Base-by-base conservation (phyloP, 2,888 invertebrate species). In the Pyralis farinalis region DNA sequence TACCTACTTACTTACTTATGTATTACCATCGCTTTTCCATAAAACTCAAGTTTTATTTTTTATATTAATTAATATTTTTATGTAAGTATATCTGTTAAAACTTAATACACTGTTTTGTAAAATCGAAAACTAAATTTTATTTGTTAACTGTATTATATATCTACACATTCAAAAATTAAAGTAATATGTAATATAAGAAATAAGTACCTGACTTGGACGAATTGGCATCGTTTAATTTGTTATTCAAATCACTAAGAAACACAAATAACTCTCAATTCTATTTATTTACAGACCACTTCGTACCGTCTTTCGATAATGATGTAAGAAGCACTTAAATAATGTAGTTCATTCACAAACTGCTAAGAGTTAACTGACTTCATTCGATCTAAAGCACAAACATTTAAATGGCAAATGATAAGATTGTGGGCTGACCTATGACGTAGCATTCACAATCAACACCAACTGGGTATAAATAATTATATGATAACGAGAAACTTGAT, bases 361-460 rank as follows among this genome's bases (percentile, higher is more conserved):
- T 73, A 58, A 56, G 66, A 72, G 74, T 79, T 71, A 79, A 88
- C 87, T 87, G 86, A 82, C 81, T 86, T 72, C 66, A 73, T 68
- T 74, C 68, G 67, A 72, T 74, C 77, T 63, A 74, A 76, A 77
- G 77, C 86, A 79, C 82, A 83, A 82, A 83, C 81, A 87, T 88
- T 79, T 87, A 87, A 86, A 83, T 74, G 68, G 72, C 66, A 68
- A 63, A 68, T 58, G 88, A 87, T 88, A 84, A 87, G 85, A 86
- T 78, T 74, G 73, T 61, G 70, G 51, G 65, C 60, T 83, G 83
- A 85, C 81, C 84, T 75, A 75, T 84, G 83, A 80, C 79, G 81
- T 79, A 25, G 3, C 25, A 64, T 74, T 76, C 69, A 71, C 77
- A 76, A 80, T 81, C 80, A 80, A 73, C 73, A 29, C n/a, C 25